Evolutionary conservation across 2,888 invertebrate species (phyloP).

Genomic region (Mimachlamys varia): DNA sequence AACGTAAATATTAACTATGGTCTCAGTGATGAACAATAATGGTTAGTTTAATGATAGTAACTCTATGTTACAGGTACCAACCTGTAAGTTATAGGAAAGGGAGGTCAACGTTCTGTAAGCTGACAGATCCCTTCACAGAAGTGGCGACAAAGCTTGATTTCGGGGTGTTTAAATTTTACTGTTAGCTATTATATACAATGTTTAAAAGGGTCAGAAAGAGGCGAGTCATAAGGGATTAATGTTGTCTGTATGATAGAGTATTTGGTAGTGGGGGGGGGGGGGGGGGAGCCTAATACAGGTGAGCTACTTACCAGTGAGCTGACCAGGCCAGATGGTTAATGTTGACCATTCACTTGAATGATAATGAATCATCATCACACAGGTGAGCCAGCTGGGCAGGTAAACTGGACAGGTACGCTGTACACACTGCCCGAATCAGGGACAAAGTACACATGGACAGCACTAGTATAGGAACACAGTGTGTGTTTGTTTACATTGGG

Average conservation of each 20-base stretch:
- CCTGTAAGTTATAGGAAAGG: no score
- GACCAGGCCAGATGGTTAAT: not conserved
- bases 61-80: no score
- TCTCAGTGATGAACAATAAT: no score
- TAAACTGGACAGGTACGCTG: not conserved
- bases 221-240: not conserved
- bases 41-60: no score
- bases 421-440: not conserved
- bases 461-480: no score
- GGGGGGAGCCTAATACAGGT: not conserved
- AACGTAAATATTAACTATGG: no score
- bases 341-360: conserved; percentile 16
- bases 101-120: no score
- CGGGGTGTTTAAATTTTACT: no score
- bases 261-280: not conserved
- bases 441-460: no score
- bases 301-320: not conserved
- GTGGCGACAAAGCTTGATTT: no score
- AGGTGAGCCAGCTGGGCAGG: conserved; percentile 7
- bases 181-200: no score
- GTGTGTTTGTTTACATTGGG: conserved; percentile 12
- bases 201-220: not conserved
- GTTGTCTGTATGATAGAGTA: not conserved
- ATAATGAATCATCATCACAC: not conserved
- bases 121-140: no score